A percentile compares a stretch with the other conserved stretches of the same genome.
These are phyloP conservation scores for Meleagris gallopavo DNA, from an alignment of 2,113 vertebrate species.

Conservation along the genomic window DNA sequence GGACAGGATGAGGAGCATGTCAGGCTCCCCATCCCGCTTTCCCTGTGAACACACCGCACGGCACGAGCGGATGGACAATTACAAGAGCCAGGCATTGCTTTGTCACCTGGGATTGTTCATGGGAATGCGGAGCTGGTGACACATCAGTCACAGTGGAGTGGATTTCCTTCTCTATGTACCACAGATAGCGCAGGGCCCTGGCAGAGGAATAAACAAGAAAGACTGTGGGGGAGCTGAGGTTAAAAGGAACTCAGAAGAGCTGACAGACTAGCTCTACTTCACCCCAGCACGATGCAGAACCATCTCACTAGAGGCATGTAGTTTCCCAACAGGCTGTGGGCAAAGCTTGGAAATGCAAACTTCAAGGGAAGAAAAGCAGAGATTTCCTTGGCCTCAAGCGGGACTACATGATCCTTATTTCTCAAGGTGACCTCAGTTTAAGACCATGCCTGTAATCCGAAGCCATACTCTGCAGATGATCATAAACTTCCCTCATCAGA, in stretches of 20 bases:
- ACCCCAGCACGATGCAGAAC: neutral
- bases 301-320: rapidly evolving
- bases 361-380: neutral
- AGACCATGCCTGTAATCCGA: neutral
- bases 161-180: neutral
- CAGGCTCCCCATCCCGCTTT: neutral
- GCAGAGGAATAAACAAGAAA: neutral
- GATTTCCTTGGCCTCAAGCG: neutral
- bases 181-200: rapidly evolving
- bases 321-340: rapidly evolving
- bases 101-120: neutral
- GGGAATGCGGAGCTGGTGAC: neutral
- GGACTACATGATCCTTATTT: neutral
- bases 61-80: neutral
- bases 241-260: neutral
- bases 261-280: neutral
- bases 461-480: rapidly evolving
- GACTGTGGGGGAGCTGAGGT: neutral
- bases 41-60: rapidly evolving
- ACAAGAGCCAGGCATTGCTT: neutral
- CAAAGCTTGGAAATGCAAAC: neutral
- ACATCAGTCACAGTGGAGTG: neutral
- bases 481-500: rapidly evolving
- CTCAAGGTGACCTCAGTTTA: neutral
- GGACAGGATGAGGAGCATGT: neutral